Base-by-base conservation (phyloP, 1,140 invertebrate species). In the Ditylenchus dipsaci region DNA sequence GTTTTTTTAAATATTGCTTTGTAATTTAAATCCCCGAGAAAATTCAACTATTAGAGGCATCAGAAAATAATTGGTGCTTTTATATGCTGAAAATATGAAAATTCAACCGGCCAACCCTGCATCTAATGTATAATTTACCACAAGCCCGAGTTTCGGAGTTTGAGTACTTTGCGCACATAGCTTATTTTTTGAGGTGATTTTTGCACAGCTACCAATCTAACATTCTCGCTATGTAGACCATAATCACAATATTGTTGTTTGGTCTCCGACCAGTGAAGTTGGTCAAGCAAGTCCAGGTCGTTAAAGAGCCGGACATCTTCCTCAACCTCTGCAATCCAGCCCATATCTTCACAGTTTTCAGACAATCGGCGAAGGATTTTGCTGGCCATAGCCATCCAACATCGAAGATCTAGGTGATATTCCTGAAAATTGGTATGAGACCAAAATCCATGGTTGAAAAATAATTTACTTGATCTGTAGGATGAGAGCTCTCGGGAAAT, bases 401-500 rank as follows among this genome's bases (percentile, higher is more conserved):
- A 97, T 1, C 93, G 88, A 9, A 99, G 84, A 86, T 99, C 96
- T 5, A 99, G 85, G 85, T 99, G 95, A 1, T 93, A 86, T 85
- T 99, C 96, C 58, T 81, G 29, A 19, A 61, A 65, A 26, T 19
- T 29, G 49, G 7, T 29, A 68, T 53, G 57, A n/a, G n/a, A 30
- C 21, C 65, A 65, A 63, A 38, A n/a, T 42, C 1, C 57, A 49
- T 56, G 3, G n/a, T 19, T 49, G 3, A 13, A 38, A 38, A 38
- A 38, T 3, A 1, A 53, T 15, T 53, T 53, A 17, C 23, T 21
- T 69, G 17, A 75, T 5, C 3, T 21, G 88, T 91, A 1, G 95
- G 95, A 87, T 98, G 93, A 0, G 93, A 9, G 95, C 92, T 78
- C 96, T 86, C 0, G 96, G 96, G 86, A 91, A 98, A 85, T 99